Evolutionary conservation across 53 echinoderm and acorn worm genomes (phyloP).

Genomic region (Antedon mediterranea): DNA sequence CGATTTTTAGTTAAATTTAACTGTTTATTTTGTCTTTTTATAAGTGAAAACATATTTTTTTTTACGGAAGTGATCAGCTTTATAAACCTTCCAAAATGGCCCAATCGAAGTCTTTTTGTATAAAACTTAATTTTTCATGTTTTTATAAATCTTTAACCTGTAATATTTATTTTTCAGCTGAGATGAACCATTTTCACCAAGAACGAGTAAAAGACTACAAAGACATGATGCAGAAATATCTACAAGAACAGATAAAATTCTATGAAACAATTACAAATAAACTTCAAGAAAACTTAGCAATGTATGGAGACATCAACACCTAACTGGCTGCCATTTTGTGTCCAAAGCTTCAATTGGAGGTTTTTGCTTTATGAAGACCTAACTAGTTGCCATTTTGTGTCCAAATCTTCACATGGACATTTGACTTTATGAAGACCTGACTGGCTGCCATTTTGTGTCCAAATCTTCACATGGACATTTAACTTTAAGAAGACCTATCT

Average conservation of each 20-base stretch:
- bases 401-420: background rate
- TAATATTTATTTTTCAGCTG: conserved; percentile 33
- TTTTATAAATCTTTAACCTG: background rate
- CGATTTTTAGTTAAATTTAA: too few species aligned
- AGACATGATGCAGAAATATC: conserved; percentile 55
- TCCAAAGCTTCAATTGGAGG: background rate
- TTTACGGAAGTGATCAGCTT: too few species aligned
- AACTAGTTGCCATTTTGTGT: background rate
- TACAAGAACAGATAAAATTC: conserved; percentile 78
- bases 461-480: background rate
- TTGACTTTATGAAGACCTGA: conserved; percentile 25
- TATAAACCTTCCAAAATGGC: too few species aligned
- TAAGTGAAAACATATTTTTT: too few species aligned
- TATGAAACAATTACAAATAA: conserved; percentile 74
- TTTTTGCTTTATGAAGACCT: conserved; percentile 30
- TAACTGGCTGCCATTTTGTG: background rate
- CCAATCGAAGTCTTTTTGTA: too few species aligned
- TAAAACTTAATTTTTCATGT: too few species aligned
- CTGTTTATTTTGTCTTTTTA: too few species aligned
- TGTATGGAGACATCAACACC: conserved; percentile 55
- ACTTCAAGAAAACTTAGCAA: conserved; percentile 48
- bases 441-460: background rate
- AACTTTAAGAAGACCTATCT: conserved; percentile 22
- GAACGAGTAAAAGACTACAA: conserved; percentile 83
- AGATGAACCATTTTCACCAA: conserved; percentile 90